Evolutionary conservation across 1,140 invertebrate genomes (phyloP).

Genomic region (Metopolophium dirhodum): DNA sequence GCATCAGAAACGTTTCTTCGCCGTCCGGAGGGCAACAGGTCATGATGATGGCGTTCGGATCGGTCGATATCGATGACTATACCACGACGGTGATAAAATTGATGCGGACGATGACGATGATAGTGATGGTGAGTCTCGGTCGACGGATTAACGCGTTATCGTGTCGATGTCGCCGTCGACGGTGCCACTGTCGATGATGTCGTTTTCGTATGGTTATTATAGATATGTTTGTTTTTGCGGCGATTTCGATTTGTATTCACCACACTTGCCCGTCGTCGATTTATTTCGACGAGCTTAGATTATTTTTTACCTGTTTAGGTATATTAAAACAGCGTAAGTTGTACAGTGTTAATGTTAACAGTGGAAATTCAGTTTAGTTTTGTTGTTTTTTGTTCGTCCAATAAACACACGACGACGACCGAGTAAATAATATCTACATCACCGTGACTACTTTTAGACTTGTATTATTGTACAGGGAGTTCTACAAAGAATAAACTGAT

Average conservation of each 20-base stretch:
- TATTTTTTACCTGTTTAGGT: neutral
- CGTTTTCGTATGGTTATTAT: too few species aligned
- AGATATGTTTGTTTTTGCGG: neutral
- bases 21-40: neutral
- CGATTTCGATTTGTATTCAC: too few species aligned
- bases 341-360: neutral
- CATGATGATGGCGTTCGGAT: neutral
- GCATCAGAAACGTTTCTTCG: neutral
- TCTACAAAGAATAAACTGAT: neutral
- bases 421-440: neutral
- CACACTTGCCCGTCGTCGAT: too few species aligned
- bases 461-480: neutral
- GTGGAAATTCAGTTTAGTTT: neutral
- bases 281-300: neutral
- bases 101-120: neutral
- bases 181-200: neutral
- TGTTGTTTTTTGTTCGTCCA: neutral
- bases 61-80: neutral
- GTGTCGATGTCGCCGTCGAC: neutral
- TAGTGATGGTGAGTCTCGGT: neutral
- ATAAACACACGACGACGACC: neutral
- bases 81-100: neutral
- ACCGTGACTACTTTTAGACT: neutral
- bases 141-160: neutral
- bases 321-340: neutral